Conservation (phyloP, 2,113 vertebrate genomes). For the Mohoua ochrocephala region DNA sequence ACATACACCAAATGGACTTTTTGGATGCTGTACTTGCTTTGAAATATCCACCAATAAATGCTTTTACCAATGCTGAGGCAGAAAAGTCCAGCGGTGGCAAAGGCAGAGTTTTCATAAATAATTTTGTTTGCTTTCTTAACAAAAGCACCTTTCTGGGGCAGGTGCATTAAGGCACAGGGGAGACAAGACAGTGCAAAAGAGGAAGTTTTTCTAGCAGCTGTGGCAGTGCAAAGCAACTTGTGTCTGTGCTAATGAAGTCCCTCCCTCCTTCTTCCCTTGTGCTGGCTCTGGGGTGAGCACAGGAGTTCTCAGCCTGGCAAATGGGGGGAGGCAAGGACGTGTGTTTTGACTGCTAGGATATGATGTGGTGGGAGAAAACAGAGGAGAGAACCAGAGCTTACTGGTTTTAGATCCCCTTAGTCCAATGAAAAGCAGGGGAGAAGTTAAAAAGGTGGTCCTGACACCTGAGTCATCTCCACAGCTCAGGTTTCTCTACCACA, state of each 20-base stretch:
- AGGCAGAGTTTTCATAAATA: background rate
- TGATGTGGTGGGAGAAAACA: background rate
- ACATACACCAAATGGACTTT: background rate
- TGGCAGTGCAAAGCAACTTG: background rate
- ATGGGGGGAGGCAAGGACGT: background rate
- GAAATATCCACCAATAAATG: background rate
- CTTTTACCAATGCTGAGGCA: background rate
- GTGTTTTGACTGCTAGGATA: background rate
- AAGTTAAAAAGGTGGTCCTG: background rate
- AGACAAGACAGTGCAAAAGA: background rate
- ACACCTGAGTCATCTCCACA: background rate
- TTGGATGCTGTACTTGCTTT: background rate
- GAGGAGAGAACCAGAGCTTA: background rate
- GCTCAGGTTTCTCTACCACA: background rate
- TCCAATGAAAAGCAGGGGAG: background rate
- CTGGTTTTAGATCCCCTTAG: background rate
- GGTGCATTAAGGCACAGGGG: background rate
- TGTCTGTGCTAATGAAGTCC: background rate
- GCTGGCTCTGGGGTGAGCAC: background rate
- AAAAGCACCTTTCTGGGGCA: background rate
- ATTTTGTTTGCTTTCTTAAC: background rate
- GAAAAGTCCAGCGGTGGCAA: background rate
- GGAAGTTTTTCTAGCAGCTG: background rate
- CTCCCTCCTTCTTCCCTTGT: background rate
- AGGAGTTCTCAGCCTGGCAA: background rate